Percentiles rank a stretch among this genome's conserved stretches.
Conservation (phyloP, 1,140 invertebrate genomes). For the Drosophila azteca region DNA sequence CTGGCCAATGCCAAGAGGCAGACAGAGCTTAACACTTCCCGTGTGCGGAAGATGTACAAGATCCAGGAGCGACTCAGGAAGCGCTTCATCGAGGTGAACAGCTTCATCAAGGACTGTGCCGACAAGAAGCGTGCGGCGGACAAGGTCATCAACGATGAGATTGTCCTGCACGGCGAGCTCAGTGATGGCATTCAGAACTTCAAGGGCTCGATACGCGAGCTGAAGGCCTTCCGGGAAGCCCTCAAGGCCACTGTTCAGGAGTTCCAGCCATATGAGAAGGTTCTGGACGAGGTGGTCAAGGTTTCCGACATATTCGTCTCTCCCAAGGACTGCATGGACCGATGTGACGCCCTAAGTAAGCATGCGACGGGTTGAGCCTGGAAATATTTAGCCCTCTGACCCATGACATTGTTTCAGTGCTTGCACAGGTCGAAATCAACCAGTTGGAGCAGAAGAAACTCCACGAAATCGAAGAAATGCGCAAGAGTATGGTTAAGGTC, state of each 20-base stretch:
- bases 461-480: slow-evolving; percentile 75
- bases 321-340: slow-evolving; percentile 72
- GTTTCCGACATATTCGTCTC: slow-evolving; percentile 65
- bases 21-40: slow-evolving; percentile 48
- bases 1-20: slow-evolving; percentile 60
- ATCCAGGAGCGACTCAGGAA: slow-evolving; percentile 69
- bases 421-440: slow-evolving; percentile 75
- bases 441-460: slow-evolving; percentile 69
- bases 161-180: slow-evolving; percentile 58
- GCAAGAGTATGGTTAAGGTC: slow-evolving; percentile 73
- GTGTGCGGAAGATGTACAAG: slow-evolving; percentile 68
- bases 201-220: slow-evolving; percentile 58
- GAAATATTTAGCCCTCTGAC: slow-evolving; percentile 1
- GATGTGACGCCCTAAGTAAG: slow-evolving; percentile 71
- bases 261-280: slow-evolving; percentile 75
- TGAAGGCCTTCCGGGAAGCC: slow-evolving; percentile 63
- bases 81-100: slow-evolving; percentile 79
- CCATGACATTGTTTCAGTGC: slow-evolving; percentile 44
- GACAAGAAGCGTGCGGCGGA: slow-evolving; percentile 70
- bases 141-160: slow-evolving; percentile 56
- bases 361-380: no score
- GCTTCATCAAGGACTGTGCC: slow-evolving; percentile 77
- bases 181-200: slow-evolving; percentile 59
- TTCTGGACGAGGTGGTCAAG: slow-evolving; percentile 73
- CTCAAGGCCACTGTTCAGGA: slow-evolving; percentile 73